These are phyloP conservation scores for Garra rufa DNA, from an alignment of 2,113 vertebrate genomes.

Conservation along the genomic window DNA sequence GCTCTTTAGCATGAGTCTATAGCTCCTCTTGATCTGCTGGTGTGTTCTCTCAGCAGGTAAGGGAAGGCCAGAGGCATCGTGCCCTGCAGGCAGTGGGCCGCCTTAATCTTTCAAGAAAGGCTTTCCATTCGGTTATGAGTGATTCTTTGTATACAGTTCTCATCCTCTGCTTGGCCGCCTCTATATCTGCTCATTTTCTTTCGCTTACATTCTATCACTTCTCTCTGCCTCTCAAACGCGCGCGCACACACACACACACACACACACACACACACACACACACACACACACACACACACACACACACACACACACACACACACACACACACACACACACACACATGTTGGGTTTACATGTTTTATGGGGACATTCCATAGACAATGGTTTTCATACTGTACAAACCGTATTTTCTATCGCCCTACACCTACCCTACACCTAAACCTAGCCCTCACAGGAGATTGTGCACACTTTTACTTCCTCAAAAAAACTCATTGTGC, in stretches of 20 bases:
- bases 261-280: background rate
- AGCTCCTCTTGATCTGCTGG: constrained; percentile 51
- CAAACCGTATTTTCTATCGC: no score
- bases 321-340: no score
- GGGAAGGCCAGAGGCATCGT: constrained; percentile 29
- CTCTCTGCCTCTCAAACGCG: constrained; percentile 31
- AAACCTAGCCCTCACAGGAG: no score
- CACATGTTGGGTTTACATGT: no score
- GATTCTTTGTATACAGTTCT: constrained; percentile 64
- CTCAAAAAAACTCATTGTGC: no score
- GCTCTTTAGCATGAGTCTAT: constrained; percentile 21
- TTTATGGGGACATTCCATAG: no score
- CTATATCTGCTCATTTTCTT: constrained; percentile 45
- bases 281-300: background rate
- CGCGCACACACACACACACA: background rate
- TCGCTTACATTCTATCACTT: constrained; percentile 36
- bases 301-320: no score
- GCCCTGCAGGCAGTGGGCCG: constrained; percentile 23
- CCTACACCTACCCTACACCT: no score
- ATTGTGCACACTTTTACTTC: no score
- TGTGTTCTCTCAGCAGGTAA: constrained; percentile 42
- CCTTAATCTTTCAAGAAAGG: constrained; percentile 40
- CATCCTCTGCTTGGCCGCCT: constrained; percentile 55
- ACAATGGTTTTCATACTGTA: no score
- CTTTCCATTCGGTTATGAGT: constrained; percentile 52